A percentile compares a stretch with the other conserved stretches of the same genome.
phyloP scores from a whole-genome alignment of 2,113 vertebrate genomes.

The Cheilinus undulatus region DNA sequence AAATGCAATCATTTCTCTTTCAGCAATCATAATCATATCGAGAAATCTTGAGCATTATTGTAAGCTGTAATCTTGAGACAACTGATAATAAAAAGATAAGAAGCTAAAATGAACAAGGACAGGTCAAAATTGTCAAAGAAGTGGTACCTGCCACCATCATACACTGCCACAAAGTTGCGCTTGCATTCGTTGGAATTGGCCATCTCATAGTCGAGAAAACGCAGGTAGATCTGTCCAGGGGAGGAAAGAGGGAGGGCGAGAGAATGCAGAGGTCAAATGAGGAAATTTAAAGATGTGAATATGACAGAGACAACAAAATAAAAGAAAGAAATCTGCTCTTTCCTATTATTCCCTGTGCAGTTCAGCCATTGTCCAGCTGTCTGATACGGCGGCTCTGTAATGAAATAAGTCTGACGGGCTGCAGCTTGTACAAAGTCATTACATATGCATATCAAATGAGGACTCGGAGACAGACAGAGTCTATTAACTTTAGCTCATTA shows the following conservation, averaged over 20 bases:
- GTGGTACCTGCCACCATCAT: constrained; percentile 91
- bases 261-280: constrained; percentile 27
- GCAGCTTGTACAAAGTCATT: constrained; percentile 61
- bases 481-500: constrained; percentile 46
- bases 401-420: constrained; percentile 60
- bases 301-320: constrained; percentile 16
- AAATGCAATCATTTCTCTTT: too few relatives aligned
- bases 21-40: too few relatives aligned
- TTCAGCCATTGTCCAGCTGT: constrained; percentile 38
- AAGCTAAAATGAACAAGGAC: not conserved
- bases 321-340: constrained; percentile 19
- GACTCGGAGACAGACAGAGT: constrained; percentile 40
- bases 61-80: too few relatives aligned
- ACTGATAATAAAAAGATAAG: too few relatives aligned
- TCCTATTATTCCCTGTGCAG: constrained; percentile 27
- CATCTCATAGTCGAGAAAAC: constrained; percentile 99
- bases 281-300: not conserved
- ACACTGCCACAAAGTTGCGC: constrained; percentile 97
- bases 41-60: too few relatives aligned
- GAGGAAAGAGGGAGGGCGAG: not conserved
- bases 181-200: constrained; percentile 99
- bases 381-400: constrained; percentile 52
- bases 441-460: constrained; percentile 53
- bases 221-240: constrained; percentile 91
- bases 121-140: not conserved